Percentiles rank a stretch among this genome's conserved stretches.
phyloP scores from a whole-genome alignment of 1,140 invertebrate species.

The Orussus abietinus region DNA sequence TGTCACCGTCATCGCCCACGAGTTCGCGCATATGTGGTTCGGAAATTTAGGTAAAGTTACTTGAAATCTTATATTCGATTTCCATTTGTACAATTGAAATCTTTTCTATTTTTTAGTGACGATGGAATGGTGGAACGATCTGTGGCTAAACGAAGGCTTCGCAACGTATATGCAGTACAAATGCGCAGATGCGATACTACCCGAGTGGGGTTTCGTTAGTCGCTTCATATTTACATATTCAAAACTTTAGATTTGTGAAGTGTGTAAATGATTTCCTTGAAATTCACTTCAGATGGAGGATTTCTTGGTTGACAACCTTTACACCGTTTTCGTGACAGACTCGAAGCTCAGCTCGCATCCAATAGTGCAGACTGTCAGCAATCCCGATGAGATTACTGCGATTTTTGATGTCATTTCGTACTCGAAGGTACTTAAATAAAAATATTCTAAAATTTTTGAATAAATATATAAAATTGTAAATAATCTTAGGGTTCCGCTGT shows the following conservation, averaged over 20 bases:
- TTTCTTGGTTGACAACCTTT: constrained; percentile 70
- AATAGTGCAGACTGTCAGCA: constrained; percentile 76
- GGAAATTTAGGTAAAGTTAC: constrained; percentile 68
- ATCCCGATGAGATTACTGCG: constrained; percentile 86
- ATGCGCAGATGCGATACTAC: constrained; percentile 66
- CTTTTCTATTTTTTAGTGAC: constrained; percentile 62
- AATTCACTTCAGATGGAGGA: constrained; percentile 57
- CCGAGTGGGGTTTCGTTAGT: constrained; percentile 80
- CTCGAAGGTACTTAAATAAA: constrained; percentile 77
- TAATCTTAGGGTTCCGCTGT: constrained; percentile 77
- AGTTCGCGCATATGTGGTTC: constrained; percentile 92
- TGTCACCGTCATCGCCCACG: constrained; percentile 80
- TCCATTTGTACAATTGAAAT: constrained; percentile 6
- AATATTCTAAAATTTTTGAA: constrained; percentile 12
- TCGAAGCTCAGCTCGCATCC: constrained; percentile 81
- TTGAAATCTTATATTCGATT: constrained; percentile 15
- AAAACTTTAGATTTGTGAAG: constrained; percentile 1
- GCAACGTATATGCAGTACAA: constrained; percentile 83
- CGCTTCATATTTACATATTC: constrained; percentile 7
- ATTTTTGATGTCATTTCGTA: constrained; percentile 93
- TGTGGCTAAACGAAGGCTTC: constrained; percentile 93
- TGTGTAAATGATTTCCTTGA: constrained; percentile 9
- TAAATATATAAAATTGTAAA: constrained; percentile 6
- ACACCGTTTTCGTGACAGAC: constrained; percentile 73
- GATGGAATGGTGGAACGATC: constrained; percentile 89